phyloP scores from a whole-genome alignment of 2,113 vertebrate species.

The Diadophis punctatus region DNA sequence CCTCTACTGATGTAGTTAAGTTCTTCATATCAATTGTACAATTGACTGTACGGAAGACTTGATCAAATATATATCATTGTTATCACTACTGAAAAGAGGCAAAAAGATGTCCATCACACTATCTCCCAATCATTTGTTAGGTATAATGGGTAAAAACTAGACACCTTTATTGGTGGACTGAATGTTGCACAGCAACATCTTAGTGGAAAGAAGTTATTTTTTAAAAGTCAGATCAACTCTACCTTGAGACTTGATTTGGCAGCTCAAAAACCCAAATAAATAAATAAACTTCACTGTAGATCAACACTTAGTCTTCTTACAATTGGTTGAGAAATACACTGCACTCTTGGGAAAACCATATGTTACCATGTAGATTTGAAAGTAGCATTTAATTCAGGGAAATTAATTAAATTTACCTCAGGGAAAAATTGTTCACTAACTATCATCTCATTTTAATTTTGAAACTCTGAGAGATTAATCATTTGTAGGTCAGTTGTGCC shows the following conservation, averaged over 20 bases:
- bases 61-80: neutral
- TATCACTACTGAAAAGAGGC: neutral
- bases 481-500: neutral
- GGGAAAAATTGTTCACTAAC: neutral
- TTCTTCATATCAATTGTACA: neutral
- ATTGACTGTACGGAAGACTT: neutral
- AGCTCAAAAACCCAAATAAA: neutral
- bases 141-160: neutral
- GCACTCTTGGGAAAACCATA: neutral
- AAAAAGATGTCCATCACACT: neutral
- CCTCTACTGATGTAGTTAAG: neutral
- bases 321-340: neutral
- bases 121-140: neutral
- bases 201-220: neutral
- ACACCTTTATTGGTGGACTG: neutral
- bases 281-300: neutral
- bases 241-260: neutral
- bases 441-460: neutral
- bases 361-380: neutral
- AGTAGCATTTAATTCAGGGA: neutral
- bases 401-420: neutral
- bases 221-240: neutral
- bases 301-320: neutral
- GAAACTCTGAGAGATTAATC: neutral
- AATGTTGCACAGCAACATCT: neutral